Evolutionary conservation across 2,113 vertebrate species (phyloP).

Genomic region (Engraulis encrasicolus): DNA sequence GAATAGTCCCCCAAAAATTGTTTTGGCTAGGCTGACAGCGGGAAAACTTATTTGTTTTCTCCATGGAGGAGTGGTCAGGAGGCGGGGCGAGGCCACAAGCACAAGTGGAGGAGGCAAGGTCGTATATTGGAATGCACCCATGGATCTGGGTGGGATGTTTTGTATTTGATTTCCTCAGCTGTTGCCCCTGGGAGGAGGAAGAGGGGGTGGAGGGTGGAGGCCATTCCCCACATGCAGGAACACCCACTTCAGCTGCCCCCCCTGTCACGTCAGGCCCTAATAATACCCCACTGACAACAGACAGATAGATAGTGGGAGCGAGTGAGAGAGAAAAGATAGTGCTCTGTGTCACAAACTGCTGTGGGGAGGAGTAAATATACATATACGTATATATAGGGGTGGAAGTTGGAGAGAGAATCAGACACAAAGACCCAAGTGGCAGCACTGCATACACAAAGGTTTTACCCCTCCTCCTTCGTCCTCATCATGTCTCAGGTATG

Average conservation of each 20-base stretch:
- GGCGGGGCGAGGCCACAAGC: too few relatives aligned
- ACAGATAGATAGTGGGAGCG: constrained; percentile 44
- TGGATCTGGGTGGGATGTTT: constrained; percentile 19
- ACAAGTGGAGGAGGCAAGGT: too few relatives aligned
- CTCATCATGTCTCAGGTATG: constrained; percentile 89
- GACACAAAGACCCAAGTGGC: constrained; percentile 38
- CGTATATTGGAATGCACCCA: too few relatives aligned
- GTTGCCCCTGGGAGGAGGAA: constrained; percentile 39
- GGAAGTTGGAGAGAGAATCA: constrained; percentile 28
- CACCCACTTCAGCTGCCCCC: constrained; percentile 55
- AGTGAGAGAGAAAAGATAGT: constrained; percentile 21
- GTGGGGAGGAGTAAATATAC: constrained; percentile 57
- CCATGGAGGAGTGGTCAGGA: too few relatives aligned
- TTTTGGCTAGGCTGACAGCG: too few relatives aligned
- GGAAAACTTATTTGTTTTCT: too few relatives aligned
- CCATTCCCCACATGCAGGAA: constrained; percentile 46
- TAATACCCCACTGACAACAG: constrained; percentile 77
- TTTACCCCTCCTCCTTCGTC: background rate
- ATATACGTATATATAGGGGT: constrained; percentile 69
- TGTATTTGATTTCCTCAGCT: constrained; percentile 60
- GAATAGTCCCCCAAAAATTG: too few relatives aligned
- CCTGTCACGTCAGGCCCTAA: constrained; percentile 70
- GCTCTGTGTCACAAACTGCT: background rate
- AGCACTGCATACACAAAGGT: too few relatives aligned
- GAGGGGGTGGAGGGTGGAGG: constrained; percentile 18